These are phyloP conservation scores for Diogma glabrata DNA, from an alignment of 2,888 invertebrate genomes.

Conservation along the genomic window DNA sequence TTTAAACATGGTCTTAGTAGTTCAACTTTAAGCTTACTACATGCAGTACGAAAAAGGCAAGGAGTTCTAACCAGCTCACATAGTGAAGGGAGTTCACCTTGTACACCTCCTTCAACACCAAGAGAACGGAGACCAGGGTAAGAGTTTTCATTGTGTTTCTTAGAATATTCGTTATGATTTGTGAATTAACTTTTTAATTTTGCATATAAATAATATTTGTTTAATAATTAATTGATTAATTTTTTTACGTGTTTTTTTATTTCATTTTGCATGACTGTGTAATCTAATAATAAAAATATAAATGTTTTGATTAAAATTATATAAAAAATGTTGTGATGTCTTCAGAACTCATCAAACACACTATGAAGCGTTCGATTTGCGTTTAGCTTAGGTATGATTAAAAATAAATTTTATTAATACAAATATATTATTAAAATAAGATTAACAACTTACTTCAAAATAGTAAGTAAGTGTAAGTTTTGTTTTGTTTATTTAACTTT, in stretches of 20 bases:
- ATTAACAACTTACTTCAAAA: too few species aligned
- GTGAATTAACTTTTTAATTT: background rate
- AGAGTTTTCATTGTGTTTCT: too few species aligned
- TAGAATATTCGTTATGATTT: background rate
- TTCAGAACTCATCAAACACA: conserved; percentile 36
- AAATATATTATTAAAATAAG: too few species aligned
- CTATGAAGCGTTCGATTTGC: conserved; percentile 35
- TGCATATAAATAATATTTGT: background rate
- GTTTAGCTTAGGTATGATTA: conserved; percentile 25
- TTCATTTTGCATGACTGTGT: too few species aligned
- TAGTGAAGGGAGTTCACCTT: conserved; percentile 36
- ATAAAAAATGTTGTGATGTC: conserved; percentile 12
- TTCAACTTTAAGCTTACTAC: conserved; percentile 34
- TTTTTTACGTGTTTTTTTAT: too few species aligned
- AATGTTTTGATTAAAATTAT: too few species aligned
- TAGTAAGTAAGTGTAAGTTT: too few species aligned
- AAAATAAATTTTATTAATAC: too few species aligned
- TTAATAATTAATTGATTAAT: background rate
- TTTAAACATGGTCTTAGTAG: conserved; percentile 37
- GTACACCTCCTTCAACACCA: conserved; percentile 37
- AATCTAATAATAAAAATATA: too few species aligned
- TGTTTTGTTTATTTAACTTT: too few species aligned
- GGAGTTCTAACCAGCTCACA: conserved; percentile 34
- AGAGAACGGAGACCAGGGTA: conserved; percentile 33
- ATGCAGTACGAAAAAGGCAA: conserved; percentile 36